These are phyloP conservation scores for Resseliella maxima DNA, from an alignment of 2,888 invertebrate species.

Conservation along the genomic window DNA sequence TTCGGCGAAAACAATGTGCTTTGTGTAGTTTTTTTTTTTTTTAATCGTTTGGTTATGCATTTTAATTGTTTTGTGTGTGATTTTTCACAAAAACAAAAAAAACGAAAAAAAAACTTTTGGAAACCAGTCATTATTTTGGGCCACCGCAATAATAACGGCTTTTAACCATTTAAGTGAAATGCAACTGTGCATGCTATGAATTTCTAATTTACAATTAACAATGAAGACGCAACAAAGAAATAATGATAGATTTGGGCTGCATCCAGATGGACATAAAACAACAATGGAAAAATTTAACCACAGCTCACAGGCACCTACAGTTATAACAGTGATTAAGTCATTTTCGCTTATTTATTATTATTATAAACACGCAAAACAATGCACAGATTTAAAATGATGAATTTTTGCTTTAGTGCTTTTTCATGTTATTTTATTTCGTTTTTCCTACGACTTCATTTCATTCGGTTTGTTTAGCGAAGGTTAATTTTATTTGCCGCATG, in stretches of 20 bases:
- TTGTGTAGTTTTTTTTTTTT: not conserved
- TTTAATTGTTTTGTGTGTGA: not conserved
- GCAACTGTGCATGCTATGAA: constrained; percentile 14
- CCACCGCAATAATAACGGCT: not conserved
- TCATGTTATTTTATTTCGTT: not conserved
- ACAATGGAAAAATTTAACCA: not conserved
- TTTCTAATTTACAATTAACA: not conserved
- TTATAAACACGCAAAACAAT: constrained; percentile 15
- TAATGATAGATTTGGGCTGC: not conserved
- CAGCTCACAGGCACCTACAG: not conserved
- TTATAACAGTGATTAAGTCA: not conserved
- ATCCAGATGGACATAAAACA: not conserved
- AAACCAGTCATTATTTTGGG: constrained; percentile 19
- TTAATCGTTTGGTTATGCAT: not conserved
- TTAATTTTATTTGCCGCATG: not conserved
- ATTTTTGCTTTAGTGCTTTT: not conserved
- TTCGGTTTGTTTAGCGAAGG: not conserved
- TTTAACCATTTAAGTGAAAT: not conserved
- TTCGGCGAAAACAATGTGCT: not conserved
- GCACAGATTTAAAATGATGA: constrained; percentile 6
- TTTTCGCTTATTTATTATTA: not conserved
- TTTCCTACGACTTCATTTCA: no score
- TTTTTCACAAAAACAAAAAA: no score
- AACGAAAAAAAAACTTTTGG: not conserved
- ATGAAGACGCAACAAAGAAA: not conserved